phyloP scores from a whole-genome alignment of 2,113 vertebrate species.

The Poicephalus meyeri region DNA sequence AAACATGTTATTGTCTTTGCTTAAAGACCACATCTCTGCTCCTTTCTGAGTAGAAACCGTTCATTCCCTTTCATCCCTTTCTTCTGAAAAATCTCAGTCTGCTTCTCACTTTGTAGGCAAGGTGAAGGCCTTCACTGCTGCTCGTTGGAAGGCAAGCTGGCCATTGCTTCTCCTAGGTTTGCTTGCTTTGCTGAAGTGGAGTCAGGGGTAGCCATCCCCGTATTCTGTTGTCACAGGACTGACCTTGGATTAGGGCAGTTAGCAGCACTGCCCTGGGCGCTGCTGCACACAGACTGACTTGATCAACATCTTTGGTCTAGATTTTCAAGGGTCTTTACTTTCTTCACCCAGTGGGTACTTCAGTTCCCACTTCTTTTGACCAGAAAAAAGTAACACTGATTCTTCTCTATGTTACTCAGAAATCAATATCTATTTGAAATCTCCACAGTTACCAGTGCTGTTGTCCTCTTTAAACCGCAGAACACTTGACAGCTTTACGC shows the following conservation, averaged over 20 bases:
- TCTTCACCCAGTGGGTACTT: not conserved
- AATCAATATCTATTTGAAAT: slow-evolving; percentile 17
- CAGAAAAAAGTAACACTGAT: not conserved
- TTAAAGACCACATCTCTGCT: not conserved
- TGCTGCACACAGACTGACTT: not conserved
- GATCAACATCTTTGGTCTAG: not conserved
- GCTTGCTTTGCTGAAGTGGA: not conserved
- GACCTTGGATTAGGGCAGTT: rapidly evolving
- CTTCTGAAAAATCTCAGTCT: not conserved
- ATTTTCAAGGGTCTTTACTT: not conserved
- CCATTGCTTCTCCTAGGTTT: not conserved
- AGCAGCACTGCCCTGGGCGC: rapidly evolving
- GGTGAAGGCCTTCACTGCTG: not conserved
- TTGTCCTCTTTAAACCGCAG: slow-evolving; percentile 1
- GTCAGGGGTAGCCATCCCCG: not conserved
- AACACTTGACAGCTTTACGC: not conserved
- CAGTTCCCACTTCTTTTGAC: not conserved
- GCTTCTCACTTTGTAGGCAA: not conserved
- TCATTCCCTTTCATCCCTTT: not conserved
- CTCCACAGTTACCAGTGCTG: not conserved
- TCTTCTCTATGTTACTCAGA: not conserved
- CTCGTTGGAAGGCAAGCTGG: not conserved
- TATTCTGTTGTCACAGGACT: not conserved
- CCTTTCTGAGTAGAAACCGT: not conserved
- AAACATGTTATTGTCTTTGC: not conserved